Base-by-base conservation (phyloP, 1,140 invertebrate genomes). In the Homalodisca vitripennis region DNA sequence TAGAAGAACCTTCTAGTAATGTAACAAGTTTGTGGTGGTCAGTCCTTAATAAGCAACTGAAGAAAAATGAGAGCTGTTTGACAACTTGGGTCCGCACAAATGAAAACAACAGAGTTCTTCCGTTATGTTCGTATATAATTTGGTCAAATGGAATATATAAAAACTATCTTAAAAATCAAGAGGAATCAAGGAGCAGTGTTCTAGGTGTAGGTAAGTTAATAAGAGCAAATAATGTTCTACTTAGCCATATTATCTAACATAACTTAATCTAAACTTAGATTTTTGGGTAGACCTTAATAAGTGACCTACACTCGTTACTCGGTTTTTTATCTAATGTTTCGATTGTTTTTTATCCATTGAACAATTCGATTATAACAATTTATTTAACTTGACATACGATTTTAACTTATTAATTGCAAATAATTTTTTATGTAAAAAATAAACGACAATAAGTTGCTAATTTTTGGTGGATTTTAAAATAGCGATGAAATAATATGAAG, bases 91-190 rank as follows among this genome's bases (percentile, higher is more conserved):
- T n/a, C 24, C 55, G 24, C 24, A 22, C 55, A 27, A 60, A 60
- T 60, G 55, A 60, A 60, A n/a, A 29, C 14, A 60, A 53, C 20
- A 53, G 24, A 30, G 55, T 60, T 27, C 55, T 27, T 12, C 55
- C 55, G 26, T 26, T 60, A 27, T 60, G 55, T 60, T 60, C 55
- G 14, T 60, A 27, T 27, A 60, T 60, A 2, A 6, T 60, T 13
- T 60, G 55, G 55, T 60, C 55, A 10, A 60, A 60, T 30, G 24
- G 27, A 60, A n/a, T 51, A 3, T 51, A 51, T 51, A 22, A 20
- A 12, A 51, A 51, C 22, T 12, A 51, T 20, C 3, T 12, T 3
- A 51, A 51, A 20, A 51, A 51, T 51, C 6, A 51, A 12, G 6
- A 12, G 6, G 3, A 10, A 20, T 3, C 48, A 20, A 10, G 6